Base-by-base conservation (phyloP, 30 jellyfish, hydroid and myxozoan species). In the Aurelia sp. region DNA sequence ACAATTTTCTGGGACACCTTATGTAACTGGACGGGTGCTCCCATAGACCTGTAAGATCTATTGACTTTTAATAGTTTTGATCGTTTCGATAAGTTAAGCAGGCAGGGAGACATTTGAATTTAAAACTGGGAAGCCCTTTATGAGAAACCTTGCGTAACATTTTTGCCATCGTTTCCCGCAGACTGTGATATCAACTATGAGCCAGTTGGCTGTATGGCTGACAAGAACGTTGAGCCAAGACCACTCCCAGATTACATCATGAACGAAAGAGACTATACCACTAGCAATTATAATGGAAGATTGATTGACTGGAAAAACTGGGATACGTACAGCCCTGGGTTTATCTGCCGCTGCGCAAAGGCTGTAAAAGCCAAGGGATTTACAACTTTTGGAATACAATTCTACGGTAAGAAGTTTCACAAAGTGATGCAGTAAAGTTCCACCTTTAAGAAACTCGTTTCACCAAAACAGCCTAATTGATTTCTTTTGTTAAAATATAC, bases 291-390 rank as follows among this genome's bases (percentile, higher is more conserved):
- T 92, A 90, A 90, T 62, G 90, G 93, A 13, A 44, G 50, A 4
- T 40, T 90, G 81, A 83, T 90, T 66, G 95, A 90, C 82, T 90
- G 97, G 97, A 84, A 77, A 52, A 80, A 84, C 33, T 90, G 97
- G 97, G 82, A 90, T 67, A 82, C 81, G 58, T 90, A 90, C 73
- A 37, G 84, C 19, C 93, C 96, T 8, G 62, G 61, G 69, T 74
- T 90, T 85, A 70, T 90, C 35, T 90, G 97, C 86, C 51, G 97
- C 15, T 90, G 97, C 76, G 97, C 97, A 22, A 68, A 77, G 72
- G 40, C 21, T 40, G 96, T 89, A 3, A 76, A 78, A 69, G 76
- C 65, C 22, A 74, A 47, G 81, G 92, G 92, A 37, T 71, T 20
- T 53, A 78, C 75, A 3, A 13, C 19, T 0, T 90, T 90, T 52